These are phyloP conservation scores for Syngnathus floridae DNA, from an alignment of 2,113 vertebrate genomes.

Conservation along the genomic window DNA sequence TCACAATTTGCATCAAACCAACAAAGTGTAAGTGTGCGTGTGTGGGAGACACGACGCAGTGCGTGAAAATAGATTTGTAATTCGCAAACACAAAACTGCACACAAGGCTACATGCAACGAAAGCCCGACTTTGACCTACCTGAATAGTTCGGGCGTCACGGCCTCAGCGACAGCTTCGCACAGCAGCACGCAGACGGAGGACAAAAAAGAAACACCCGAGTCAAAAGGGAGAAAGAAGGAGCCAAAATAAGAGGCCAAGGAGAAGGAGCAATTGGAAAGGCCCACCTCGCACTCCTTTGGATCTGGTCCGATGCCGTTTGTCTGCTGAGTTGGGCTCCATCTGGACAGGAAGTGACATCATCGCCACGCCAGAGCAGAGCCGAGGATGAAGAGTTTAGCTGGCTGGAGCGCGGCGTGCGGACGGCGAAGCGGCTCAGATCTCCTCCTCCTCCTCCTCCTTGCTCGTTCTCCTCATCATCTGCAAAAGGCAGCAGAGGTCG, in stretches of 20 bases:
- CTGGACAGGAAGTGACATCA: conserved; percentile 70
- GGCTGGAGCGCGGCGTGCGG: not conserved
- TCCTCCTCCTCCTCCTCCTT: not conserved
- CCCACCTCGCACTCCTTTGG: conserved; percentile 95
- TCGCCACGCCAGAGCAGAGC: not conserved
- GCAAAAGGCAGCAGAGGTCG: not conserved
- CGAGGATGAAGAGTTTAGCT: conserved; percentile 19
- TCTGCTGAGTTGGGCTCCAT: conserved; percentile 93
- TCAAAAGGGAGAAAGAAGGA: not conserved
- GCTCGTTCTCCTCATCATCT: not conserved
- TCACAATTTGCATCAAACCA: not conserved
- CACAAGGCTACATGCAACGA: not conserved
- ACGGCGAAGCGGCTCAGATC: not conserved
- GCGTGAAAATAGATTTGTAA: too few relatives aligned
- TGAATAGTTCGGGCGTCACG: conserved; percentile 91
- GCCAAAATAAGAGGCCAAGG: not conserved
- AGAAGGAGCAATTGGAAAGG: not conserved
- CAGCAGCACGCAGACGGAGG: not conserved
- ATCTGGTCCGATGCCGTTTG: conserved; percentile 95
- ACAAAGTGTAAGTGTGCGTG: too few relatives aligned
- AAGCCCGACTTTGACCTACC: conserved; percentile 62
- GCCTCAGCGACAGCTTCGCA: conserved; percentile 85
- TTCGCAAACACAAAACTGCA: not conserved
- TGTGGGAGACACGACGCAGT: not conserved
- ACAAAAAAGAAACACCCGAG: too few relatives aligned